These are phyloP conservation scores for Zosterops pallidus DNA, from an alignment of 2,113 vertebrate species.

Conservation along the genomic window DNA sequence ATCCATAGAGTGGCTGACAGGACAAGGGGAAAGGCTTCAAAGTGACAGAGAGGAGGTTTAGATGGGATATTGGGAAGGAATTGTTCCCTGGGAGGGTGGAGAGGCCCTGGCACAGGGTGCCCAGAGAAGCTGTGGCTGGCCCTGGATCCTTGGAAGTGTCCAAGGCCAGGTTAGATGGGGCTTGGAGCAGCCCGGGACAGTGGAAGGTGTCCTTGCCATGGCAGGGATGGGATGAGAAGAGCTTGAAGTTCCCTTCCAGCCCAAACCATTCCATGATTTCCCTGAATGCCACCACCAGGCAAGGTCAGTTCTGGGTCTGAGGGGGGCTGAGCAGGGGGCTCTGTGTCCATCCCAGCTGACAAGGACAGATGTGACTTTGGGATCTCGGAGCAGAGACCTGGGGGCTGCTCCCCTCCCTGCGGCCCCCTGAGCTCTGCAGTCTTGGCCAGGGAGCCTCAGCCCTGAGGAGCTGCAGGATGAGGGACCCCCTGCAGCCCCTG, in stretches of 20 bases:
- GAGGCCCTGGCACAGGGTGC: background rate
- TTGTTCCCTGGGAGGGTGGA: rapidly evolving
- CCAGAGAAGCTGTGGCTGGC: background rate
- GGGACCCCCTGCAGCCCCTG: background rate
- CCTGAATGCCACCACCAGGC: background rate
- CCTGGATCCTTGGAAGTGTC: background rate
- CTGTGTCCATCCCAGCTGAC: rapidly evolving
- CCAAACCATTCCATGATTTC: background rate
- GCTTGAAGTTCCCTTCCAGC: background rate
- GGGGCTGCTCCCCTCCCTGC: background rate
- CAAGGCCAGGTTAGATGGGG: background rate
- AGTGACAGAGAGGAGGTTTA: background rate
- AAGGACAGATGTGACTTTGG: background rate
- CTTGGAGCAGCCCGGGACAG: background rate
- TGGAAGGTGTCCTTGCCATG: background rate
- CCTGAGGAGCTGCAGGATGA: rapidly evolving
- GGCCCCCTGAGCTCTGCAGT: background rate
- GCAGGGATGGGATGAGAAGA: no score
- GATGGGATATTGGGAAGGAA: background rate
- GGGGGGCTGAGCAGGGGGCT: background rate
- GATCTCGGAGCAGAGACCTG: background rate
- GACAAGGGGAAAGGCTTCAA: background rate
- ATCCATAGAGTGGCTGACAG: background rate
- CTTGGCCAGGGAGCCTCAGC: background rate
- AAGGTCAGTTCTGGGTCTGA: background rate